Percentiles rank a stretch among this genome's conserved stretches.
phyloP scores from a whole-genome alignment of 2,888 invertebrate species.

The Neoascia interrupta region DNA sequence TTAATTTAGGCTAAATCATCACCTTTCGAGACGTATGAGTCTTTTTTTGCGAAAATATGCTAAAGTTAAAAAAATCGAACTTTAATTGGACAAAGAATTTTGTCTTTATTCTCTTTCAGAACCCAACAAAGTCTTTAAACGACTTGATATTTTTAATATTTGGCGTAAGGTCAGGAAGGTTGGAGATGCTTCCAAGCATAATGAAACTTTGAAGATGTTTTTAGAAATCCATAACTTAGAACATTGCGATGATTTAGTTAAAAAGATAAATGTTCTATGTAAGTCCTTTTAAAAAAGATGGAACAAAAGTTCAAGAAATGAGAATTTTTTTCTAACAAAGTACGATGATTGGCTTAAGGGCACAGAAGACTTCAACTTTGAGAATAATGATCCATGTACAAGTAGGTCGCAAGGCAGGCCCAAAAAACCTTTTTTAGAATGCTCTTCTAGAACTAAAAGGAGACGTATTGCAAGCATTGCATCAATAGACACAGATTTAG shows the following conservation, averaged over 20 bases:
- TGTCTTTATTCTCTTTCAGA: too few relatives aligned
- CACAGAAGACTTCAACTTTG: not conserved
- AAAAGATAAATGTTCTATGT: not conserved
- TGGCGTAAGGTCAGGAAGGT: not conserved
- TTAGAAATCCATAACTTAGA: not conserved
- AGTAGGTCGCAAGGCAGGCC: not conserved
- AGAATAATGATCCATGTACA: not conserved
- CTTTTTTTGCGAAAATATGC: not conserved
- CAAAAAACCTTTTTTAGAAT: slow-evolving; percentile 3
- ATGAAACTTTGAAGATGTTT: not conserved
- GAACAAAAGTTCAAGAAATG: too few relatives aligned
- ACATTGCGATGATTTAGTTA: not conserved
- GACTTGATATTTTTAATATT: too few relatives aligned
- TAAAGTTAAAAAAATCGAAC: not conserved
- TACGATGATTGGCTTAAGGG: not conserved
- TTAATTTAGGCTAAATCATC: not conserved
- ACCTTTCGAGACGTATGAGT: not conserved
- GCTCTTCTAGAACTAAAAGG: slow-evolving; percentile 19
- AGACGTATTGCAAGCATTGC: too few relatives aligned
- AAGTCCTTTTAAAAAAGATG: not conserved
- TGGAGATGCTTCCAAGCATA: not conserved
- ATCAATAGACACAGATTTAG: not conserved
- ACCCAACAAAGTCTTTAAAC: too few relatives aligned
- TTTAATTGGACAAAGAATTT: not conserved
- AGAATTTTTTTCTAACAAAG: not conserved